These are phyloP conservation scores for Phocoena phocoena DNA, from an alignment of 2,113 vertebrate genomes.

Conservation along the genomic window DNA sequence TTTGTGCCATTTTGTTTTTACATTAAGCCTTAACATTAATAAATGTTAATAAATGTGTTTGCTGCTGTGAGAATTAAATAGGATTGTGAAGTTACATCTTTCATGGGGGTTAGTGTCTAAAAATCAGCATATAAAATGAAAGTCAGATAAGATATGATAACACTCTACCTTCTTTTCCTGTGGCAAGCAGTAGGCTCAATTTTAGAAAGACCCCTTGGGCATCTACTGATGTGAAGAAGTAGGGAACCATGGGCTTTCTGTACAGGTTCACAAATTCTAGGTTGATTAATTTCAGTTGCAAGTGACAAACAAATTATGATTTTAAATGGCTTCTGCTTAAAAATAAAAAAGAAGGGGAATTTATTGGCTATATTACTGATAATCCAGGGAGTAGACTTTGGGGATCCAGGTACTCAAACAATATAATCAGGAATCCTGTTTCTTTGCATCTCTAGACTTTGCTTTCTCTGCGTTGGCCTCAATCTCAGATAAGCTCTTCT, in stretches of 20 bases:
- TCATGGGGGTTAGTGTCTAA: not conserved
- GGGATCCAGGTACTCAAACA: not conserved
- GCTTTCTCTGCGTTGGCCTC: not conserved
- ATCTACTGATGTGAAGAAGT: not conserved
- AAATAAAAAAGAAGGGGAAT: not conserved
- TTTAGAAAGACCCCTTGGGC: not conserved
- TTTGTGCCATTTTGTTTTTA: not conserved
- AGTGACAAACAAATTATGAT: not conserved
- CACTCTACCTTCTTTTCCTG: not conserved
- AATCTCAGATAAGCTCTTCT: not conserved
- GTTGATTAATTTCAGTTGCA: not conserved
- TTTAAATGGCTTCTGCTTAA: slow-evolving; percentile 2
- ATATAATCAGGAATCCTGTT: not conserved
- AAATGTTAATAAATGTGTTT: not conserved
- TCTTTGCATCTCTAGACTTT: not conserved
- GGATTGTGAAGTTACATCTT: not conserved
- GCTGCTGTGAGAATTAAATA: not conserved
- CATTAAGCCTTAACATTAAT: not conserved
- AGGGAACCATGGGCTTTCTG: not conserved
- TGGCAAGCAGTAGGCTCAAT: not conserved
- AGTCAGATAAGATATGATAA: not conserved
- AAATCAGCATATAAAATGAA: not conserved
- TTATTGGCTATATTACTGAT: not conserved
- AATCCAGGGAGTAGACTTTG: not conserved
- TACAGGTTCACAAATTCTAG: not conserved